These are phyloP conservation scores for Catamblyrhynchus diadema DNA, from an alignment of 2,797 vertebrate genomes.

Conservation along the genomic window DNA sequence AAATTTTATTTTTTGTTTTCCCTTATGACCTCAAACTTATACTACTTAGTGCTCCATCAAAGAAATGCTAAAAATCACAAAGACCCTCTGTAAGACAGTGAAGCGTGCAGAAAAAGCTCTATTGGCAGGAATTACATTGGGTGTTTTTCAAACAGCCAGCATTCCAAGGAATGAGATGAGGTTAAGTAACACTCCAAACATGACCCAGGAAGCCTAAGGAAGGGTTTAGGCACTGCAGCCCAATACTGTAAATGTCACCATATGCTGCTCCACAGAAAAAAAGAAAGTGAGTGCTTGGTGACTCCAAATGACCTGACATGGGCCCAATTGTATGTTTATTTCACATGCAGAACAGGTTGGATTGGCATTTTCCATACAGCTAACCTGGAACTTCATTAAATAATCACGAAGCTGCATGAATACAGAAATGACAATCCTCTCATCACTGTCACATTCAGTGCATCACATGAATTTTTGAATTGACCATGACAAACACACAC, in stretches of 20 bases:
- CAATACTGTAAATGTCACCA: not conserved
- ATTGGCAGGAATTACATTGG: not conserved
- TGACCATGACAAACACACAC: not conserved
- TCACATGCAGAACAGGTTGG: not conserved
- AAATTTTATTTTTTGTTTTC: conserved; percentile 33
- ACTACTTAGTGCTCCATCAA: not conserved
- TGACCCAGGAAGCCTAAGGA: not conserved
- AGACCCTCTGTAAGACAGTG: not conserved
- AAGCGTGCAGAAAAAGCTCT: not conserved
- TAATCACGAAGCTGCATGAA: not conserved
- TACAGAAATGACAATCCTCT: not conserved
- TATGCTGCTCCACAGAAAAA: not conserved
- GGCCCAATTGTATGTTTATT: conserved; percentile 4
- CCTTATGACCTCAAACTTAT: not conserved
- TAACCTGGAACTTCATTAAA: not conserved
- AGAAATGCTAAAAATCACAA: not conserved
- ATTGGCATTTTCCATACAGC: not conserved
- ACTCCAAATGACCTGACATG: not conserved
- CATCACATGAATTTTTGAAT: not conserved
- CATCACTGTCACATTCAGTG: not conserved
- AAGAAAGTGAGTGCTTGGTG: fast-evolving
- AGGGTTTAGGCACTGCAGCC: not conserved
- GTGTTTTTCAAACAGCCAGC: not conserved
- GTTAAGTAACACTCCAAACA: not conserved
- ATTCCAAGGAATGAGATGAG: not conserved